Evolutionary conservation across 2,113 vertebrate genomes (phyloP).

Genomic region (Megalops atlanticus): DNA sequence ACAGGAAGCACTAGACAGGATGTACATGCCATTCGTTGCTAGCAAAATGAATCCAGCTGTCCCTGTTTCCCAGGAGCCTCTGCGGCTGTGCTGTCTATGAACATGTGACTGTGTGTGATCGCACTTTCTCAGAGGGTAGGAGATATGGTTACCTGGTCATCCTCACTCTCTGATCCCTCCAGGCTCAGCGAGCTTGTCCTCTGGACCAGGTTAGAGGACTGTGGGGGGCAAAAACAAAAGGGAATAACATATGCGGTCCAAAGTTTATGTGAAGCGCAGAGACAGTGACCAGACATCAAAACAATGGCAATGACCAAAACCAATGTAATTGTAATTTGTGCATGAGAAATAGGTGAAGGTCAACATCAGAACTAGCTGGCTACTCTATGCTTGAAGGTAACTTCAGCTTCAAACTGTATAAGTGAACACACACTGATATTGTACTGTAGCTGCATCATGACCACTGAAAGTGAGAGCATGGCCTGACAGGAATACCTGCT

Average conservation of each 20-base stretch:
- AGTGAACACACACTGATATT: too few species aligned
- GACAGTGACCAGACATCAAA: too few species aligned
- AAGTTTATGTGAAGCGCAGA: too few species aligned
- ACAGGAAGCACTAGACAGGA: neutral
- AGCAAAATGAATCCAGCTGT: neutral
- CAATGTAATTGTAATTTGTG: too few species aligned
- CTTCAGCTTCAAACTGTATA: too few species aligned
- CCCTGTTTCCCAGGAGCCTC: neutral
- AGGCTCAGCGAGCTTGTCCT: constrained; percentile 77
- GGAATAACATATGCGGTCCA: too few species aligned
- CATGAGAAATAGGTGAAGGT: too few species aligned
- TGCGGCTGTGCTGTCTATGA: neutral
- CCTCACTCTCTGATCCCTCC: constrained; percentile 77
- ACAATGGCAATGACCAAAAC: too few species aligned
- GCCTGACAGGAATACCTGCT: neutral
- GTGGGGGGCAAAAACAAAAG: constrained; percentile 4
- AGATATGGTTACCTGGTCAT: constrained; percentile 73
- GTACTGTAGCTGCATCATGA: too few species aligned
- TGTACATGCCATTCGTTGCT: neutral
- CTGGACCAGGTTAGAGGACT: constrained; percentile 65
- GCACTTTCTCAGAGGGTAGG: neutral
- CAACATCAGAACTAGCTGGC: too few species aligned
- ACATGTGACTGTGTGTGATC: neutral
- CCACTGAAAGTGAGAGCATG: too few species aligned
- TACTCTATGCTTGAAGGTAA: too few species aligned